Conservation (phyloP, 1,140 invertebrate species). For the Trachelipus rathkii region DNA sequence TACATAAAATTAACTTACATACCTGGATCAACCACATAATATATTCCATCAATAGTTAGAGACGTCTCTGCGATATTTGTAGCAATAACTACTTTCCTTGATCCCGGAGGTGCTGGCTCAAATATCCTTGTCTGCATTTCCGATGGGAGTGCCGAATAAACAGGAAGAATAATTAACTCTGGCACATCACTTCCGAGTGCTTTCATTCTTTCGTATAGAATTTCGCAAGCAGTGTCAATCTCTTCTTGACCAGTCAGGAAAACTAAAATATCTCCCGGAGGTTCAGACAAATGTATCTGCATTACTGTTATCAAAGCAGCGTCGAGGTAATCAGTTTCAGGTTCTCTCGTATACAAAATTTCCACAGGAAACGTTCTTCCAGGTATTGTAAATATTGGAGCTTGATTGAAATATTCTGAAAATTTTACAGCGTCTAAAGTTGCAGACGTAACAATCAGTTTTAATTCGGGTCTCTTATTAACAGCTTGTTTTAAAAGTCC, state of each 20-base stretch:
- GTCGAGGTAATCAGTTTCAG: constrained; percentile 97
- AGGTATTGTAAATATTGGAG: constrained; percentile 92
- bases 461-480: constrained; percentile 85
- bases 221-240: constrained; percentile 98
- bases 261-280: constrained; percentile 87
- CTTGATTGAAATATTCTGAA: constrained; percentile 94
- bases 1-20: neutral
- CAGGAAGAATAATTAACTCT: constrained; percentile 94
- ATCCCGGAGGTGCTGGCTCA: constrained; percentile 95
- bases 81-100: constrained; percentile 95
- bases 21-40: constrained; percentile 96
- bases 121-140: constrained; percentile 99
- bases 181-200: constrained; percentile 94
- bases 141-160: constrained; percentile 96
- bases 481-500: constrained; percentile 88
- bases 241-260: constrained; percentile 96
- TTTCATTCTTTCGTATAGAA: constrained; percentile 97
- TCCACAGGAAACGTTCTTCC: constrained; percentile 96
- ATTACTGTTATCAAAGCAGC: constrained; percentile 97
- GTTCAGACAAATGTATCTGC: constrained; percentile 98
- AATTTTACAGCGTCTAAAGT: constrained; percentile 98
- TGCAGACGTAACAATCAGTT: constrained; percentile 97
- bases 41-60: constrained; percentile 98
- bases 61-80: constrained; percentile 99
- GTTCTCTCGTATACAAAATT: constrained; percentile 95